Base-by-base conservation (phyloP, 2,797 vertebrate species). In the Neopelma chrysocephalum region DNA sequence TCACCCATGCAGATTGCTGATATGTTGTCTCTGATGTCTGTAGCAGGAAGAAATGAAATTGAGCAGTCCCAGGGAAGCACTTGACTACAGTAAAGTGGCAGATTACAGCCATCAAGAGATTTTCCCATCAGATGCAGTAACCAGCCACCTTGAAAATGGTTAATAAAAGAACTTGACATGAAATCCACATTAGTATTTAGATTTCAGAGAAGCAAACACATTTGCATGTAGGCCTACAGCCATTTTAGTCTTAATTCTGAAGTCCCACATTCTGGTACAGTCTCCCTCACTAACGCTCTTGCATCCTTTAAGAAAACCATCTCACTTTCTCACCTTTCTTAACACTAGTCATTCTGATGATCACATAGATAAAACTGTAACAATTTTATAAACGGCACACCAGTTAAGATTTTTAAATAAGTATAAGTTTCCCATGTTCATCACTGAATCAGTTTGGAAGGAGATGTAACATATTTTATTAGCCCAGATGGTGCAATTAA, bases 401-500 rank as follows among this genome's bases (percentile, higher is more conserved):
- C 19, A 89, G 47, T 62, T 56, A 50, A 40, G 50, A 70, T 45
- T 76, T 88, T 90, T 40, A 66, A 89, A 76, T 69, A 75, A 57
- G 47, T 34, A 75, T 34, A 82, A 91, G 21, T 84, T 92, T 79
- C 16, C n/a, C 65, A 62, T 69, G 79, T 51, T 57, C 40, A 76
- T 61, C 70, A 81, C 45, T 79, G 80, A 84, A 84, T 79, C 77
- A 72, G 47, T 84, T 25, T 92, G 56, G 25, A 92, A 76, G 42
- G 29, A 90, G 40, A 76, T 43, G 25, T 38, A 87, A 75, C 48
- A 57, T 84, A 75, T 73, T 92, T 84, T 71, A 92, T 92, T 89
- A 94, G 88, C 65, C 25, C 80, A 94, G 86, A 94, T 62, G 40
- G 90, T 88, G 31, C 54, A 91, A 84, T 90, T 84, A 93, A 70